Percentiles rank a stretch among this genome's conserved stretches.
These are phyloP conservation scores for Siniperca scherzeri DNA, from an alignment of 2,797 vertebrate genomes.

Conservation along the genomic window DNA sequence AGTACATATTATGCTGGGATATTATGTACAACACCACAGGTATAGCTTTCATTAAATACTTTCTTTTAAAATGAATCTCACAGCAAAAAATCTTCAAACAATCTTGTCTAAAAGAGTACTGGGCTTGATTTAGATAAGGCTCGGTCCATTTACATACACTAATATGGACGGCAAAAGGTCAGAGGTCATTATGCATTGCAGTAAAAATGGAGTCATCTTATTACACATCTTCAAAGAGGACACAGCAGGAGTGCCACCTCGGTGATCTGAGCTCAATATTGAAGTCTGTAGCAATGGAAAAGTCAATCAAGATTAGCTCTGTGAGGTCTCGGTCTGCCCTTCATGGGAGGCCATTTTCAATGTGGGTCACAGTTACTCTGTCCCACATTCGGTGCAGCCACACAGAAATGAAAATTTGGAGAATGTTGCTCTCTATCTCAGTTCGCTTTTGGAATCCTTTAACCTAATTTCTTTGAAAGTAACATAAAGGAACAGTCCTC, in stretches of 20 bases:
- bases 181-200: constrained; percentile 20
- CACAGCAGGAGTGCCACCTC: constrained; percentile 47
- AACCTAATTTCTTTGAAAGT: not conserved
- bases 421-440: not conserved
- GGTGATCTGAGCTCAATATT: constrained; percentile 60
- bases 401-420: not conserved
- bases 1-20: constrained; percentile 7
- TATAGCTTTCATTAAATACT: not conserved
- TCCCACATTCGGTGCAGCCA: not conserved
- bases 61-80: not conserved
- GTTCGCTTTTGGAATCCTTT: not conserved
- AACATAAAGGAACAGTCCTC: not conserved
- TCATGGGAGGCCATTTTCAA: constrained; percentile 37
- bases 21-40: not conserved
- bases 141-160: not conserved
- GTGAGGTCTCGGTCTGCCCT: constrained; percentile 47
- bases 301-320: constrained; percentile 65
- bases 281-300: constrained; percentile 62
- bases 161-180: constrained; percentile 17
- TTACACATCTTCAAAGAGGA: constrained; percentile 41
- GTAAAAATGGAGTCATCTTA: constrained; percentile 47
- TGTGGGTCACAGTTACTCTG: not conserved
- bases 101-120: not conserved
- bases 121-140: not conserved
- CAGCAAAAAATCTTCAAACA: not conserved